A percentile compares a stretch with the other conserved stretches of the same genome.
These are phyloP conservation scores for Paguma larvata DNA, from an alignment of 2,797 vertebrate genomes.

Conservation along the genomic window DNA sequence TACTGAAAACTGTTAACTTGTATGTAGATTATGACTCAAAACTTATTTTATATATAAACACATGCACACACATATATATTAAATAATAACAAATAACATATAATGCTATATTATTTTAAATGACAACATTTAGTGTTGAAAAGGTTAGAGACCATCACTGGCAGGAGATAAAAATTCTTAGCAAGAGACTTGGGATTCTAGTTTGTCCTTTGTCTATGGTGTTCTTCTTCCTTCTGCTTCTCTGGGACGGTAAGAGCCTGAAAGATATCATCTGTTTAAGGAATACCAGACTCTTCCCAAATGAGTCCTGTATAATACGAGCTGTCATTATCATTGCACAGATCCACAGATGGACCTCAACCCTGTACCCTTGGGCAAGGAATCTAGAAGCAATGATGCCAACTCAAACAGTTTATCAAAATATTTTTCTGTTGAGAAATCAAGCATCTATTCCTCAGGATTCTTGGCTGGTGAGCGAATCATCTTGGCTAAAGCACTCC, in stretches of 20 bases:
- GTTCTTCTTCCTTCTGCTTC: neutral
- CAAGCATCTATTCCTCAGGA: neutral
- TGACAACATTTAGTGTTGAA: neutral
- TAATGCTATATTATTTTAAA: neutral
- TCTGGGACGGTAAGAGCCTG: neutral
- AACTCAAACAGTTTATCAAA: slow-evolving; percentile 56
- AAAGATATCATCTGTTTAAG: neutral
- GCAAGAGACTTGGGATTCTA: neutral
- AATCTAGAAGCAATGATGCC: neutral
- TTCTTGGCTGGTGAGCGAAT: neutral
- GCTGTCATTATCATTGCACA: neutral
- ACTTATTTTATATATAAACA: neutral
- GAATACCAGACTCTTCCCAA: neutral
- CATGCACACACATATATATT: neutral
- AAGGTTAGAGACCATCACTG: neutral
- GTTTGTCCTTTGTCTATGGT: neutral
- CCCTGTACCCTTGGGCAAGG: neutral
- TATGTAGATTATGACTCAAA: neutral
- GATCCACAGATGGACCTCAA: slow-evolving; percentile 12
- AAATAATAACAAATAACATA: neutral
- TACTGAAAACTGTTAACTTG: neutral
- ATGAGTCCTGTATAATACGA: neutral
- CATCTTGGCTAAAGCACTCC: neutral
- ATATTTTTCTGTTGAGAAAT: slow-evolving; percentile 58
- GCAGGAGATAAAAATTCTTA: neutral